phyloP scores from a whole-genome alignment of 2,888 invertebrate species.

The Lasioglossum leucozonium region DNA sequence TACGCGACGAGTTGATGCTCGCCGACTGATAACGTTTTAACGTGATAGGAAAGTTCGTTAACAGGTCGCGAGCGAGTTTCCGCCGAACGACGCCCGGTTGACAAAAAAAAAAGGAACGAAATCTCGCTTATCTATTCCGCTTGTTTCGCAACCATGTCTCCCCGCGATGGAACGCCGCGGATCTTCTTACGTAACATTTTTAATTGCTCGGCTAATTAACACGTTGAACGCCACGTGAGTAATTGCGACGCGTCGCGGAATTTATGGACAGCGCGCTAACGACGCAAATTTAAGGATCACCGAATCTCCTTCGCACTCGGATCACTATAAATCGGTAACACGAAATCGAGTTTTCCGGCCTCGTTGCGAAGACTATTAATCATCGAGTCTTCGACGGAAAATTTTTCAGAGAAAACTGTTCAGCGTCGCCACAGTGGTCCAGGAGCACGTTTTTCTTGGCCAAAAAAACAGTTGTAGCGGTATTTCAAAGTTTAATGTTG shows the following conservation, averaged over 20 bases:
- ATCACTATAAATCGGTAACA: neutral
- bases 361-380: neutral
- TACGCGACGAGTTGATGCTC: slow-evolving; percentile 20
- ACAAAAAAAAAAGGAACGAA: neutral
- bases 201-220: slow-evolving; percentile 9
- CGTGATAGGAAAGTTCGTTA: slow-evolving; percentile 41
- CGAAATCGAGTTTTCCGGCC: neutral
- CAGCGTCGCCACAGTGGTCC: no score
- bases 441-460: no score
- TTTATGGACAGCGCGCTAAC: neutral
- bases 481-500: no score
- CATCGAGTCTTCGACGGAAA: neutral
- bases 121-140: neutral
- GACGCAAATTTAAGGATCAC: neutral
- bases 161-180: neutral
- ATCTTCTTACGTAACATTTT: slow-evolving; percentile 3
- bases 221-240: neutral
- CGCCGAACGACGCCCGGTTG: neutral
- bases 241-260: neutral
- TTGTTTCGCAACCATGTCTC: neutral
- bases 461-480: no score
- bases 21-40: slow-evolving; percentile 39
- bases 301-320: neutral
- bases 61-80: slow-evolving; percentile 11
- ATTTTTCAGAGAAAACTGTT: no score